Percentiles rank a stretch among this genome's conserved stretches.
These are phyloP conservation scores for Leucoma salicis DNA, from an alignment of 2,888 invertebrate genomes.

Conservation along the genomic window DNA sequence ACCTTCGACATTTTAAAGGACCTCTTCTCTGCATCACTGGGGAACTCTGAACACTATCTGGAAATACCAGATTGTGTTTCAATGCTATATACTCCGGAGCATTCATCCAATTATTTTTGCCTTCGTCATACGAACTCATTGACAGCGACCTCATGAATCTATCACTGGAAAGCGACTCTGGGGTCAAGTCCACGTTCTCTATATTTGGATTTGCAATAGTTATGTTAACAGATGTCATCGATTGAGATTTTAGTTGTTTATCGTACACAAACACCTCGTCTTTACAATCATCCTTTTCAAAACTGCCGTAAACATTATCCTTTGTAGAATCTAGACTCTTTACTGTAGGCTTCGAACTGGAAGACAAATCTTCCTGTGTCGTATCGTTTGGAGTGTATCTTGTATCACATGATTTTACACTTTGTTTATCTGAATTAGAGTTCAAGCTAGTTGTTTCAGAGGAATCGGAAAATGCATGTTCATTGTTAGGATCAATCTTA, in stretches of 20 bases:
- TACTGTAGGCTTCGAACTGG: constrained; percentile 67
- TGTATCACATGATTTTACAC: constrained; percentile 70
- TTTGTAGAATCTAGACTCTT: constrained; percentile 66
- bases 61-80: constrained; percentile 90
- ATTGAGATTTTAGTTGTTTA: constrained; percentile 78
- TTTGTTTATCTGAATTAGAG: constrained; percentile 78
- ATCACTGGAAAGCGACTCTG: constrained; percentile 82
- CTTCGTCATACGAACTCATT: constrained; percentile 86
- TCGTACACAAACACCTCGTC: constrained; percentile 67
- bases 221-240: constrained; percentile 85
- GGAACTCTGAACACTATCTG: constrained; percentile 90
- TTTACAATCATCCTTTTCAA: constrained; percentile 66
- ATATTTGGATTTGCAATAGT: constrained; percentile 88
- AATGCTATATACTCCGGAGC: constrained; percentile 90
- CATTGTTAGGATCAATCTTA: constrained; percentile 63
- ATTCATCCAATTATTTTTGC: constrained; percentile 90
- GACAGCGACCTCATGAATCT: constrained; percentile 84
- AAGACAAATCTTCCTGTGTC: constrained; percentile 65
- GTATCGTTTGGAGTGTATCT: constrained; percentile 67
- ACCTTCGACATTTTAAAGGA: constrained; percentile 84
- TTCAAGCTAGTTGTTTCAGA: constrained; percentile 78
- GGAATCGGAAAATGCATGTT: constrained; percentile 76
- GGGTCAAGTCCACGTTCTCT: constrained; percentile 86
- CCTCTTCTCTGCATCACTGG: constrained; percentile 86
- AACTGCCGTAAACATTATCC: constrained; percentile 58